Conservation (phyloP, 2,797 vertebrate genomes). For the Falco concolor region DNA sequence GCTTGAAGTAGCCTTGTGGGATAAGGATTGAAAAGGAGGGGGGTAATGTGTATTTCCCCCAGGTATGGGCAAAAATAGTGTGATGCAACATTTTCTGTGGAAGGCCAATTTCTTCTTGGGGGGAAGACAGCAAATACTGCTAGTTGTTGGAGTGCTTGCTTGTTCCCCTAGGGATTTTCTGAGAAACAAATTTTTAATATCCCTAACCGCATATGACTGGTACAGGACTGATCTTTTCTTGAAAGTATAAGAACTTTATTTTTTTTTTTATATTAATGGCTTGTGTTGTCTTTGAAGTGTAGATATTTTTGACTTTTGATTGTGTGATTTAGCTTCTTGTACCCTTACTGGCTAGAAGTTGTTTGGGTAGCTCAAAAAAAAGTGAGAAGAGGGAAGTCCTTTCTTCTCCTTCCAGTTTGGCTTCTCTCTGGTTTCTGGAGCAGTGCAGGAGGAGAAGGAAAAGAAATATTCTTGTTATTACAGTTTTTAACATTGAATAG, state of each 20-base stretch:
- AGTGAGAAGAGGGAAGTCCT: not conserved
- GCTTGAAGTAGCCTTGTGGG: not conserved
- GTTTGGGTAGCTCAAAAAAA: not conserved
- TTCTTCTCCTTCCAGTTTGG: not conserved
- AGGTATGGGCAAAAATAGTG: not conserved
- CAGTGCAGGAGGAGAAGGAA: not conserved
- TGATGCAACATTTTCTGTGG: not conserved
- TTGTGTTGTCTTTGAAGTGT: not conserved
- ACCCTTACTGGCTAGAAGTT: not conserved
- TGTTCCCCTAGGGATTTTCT: not conserved
- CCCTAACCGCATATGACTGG: not conserved
- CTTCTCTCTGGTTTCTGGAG: not conserved
- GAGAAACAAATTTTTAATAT: not conserved
- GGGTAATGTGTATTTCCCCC: not conserved
- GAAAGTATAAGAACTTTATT: not conserved
- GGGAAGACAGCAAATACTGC: not conserved
- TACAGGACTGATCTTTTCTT: not conserved
- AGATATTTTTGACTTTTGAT: not conserved
- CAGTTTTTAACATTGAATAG: not conserved
- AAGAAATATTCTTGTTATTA: not conserved
- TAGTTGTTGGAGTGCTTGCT: not conserved
- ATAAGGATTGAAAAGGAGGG: not conserved
- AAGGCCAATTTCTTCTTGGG: not conserved
- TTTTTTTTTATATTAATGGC: not conserved
- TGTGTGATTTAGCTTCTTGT: not conserved